Evolutionary conservation across 2,113 vertebrate species (phyloP), one percentile per base, ranked within the genome.

Genomic region (Clarias macrocephalus): DNA sequence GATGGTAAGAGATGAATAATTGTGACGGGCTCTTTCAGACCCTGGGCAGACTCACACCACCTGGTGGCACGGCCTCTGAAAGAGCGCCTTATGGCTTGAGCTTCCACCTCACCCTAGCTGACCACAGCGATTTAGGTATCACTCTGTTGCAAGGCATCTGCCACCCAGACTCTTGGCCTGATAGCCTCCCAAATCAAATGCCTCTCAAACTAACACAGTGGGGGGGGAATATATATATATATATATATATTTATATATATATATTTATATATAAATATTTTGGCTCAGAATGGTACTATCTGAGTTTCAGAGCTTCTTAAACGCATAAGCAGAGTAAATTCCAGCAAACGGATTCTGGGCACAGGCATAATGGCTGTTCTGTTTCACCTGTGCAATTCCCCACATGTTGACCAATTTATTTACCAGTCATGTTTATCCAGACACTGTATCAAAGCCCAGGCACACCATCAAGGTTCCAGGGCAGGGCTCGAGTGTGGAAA

Each of bases 21-120:
- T 86, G 75, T 81, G 60, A 23, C 68, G 70, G 62, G 52, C 77
- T 72, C 52, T 59, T 85, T 84, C 80, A 63, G 60, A 57, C 37
- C 66, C 54, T 37, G 63, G 85, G 76, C 63, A 83, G 21, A 54
- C 23, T 15, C 60, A 80, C 83, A 88, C 87, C 87, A 83, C 86
- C 88, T 88, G 90, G 88, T 90, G 83, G 85, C 87, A 85, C n/a
- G 42, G 77, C 65, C 82, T 73, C 84, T 90, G 89, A 92, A 92
- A 91, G 88, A 87, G 72, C 48, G 60, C 87, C 82, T 85, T 92
- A 88, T 92, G 88, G 62, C 80, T 56, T 23, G 28, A 83, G 48
- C 65, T 62, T 62, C 60, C 19, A 59, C 79, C 33, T 85, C 33
- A 54, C 37, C 83, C 75, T 48, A 25, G 18, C 15, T 86, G 89